Percentiles rank a stretch among this genome's conserved stretches.
Evolutionary conservation across 2,888 invertebrate species (phyloP).

Genomic region (Agrochola circellaris): DNA sequence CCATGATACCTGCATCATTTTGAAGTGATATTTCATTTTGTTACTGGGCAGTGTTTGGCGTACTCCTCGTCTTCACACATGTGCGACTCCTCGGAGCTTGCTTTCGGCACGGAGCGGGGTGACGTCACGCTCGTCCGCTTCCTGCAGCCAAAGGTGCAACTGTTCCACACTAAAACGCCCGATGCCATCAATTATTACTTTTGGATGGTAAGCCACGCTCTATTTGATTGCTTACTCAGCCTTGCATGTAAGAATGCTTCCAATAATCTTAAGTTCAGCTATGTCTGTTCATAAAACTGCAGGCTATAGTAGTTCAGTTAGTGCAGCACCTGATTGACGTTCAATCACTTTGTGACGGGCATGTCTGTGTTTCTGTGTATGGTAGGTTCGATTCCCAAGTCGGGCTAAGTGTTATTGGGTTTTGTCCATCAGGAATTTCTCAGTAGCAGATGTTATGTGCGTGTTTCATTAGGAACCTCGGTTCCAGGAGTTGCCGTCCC

Average conservation of each 20-base stretch:
- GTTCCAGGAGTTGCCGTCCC: slow-evolving; percentile 87
- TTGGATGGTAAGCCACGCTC: slow-evolving; percentile 87
- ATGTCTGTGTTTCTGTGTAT: neutral
- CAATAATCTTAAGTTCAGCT: neutral
- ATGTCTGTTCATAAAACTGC: neutral
- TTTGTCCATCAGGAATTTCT: neutral
- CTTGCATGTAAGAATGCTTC: neutral
- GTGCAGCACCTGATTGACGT: neutral
- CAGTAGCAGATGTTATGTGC: neutral
- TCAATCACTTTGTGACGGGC: neutral
- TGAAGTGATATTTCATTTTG: neutral
- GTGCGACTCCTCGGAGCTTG: slow-evolving; percentile 81
- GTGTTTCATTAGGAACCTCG: neutral
- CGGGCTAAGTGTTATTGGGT: too few species aligned
- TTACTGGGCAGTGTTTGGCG: slow-evolving; percentile 79
- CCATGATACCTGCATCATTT: neutral
- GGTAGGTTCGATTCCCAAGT: neutral
- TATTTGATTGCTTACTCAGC: neutral
- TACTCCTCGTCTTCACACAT: slow-evolving; percentile 77
- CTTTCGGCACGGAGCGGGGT: slow-evolving; percentile 91
- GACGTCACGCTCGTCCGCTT: slow-evolving; percentile 88
- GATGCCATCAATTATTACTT: slow-evolving; percentile 90
- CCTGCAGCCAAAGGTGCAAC: slow-evolving; percentile 87
- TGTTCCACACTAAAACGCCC: slow-evolving; percentile 88
- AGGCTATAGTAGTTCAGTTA: neutral